Evolutionary conservation across 2,888 invertebrate genomes (phyloP).

Genomic region (Cheilosia pagana): DNA sequence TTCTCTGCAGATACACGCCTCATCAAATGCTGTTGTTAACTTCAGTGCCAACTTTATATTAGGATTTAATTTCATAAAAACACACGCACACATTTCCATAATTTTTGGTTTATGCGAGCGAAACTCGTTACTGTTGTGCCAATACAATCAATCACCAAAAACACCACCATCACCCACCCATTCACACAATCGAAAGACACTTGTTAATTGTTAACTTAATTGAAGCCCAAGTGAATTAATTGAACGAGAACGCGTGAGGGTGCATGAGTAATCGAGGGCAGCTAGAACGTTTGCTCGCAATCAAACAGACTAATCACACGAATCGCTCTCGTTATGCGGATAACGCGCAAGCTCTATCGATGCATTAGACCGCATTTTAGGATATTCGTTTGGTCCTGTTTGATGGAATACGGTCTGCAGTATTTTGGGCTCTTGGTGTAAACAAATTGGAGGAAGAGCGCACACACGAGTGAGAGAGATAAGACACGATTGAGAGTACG

Average conservation of each 20-base stretch:
- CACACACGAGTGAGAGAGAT: neutral
- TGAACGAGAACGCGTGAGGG: conserved; percentile 26
- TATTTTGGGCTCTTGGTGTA: conserved; percentile 49
- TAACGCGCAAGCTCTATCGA: conserved; percentile 45
- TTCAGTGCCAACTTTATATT: conserved; percentile 65
- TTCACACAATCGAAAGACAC: neutral
- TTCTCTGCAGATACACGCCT: conserved; percentile 41
- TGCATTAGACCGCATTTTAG: conserved; percentile 52
- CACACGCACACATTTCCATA: conserved; percentile 7
- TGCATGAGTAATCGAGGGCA: conserved; percentile 26
- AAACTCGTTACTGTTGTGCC: conserved; percentile 31
- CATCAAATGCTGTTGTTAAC: conserved; percentile 38
- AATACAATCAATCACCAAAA: conserved; percentile 28
- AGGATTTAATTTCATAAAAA: conserved; percentile 44
- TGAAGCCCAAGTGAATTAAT: conserved; percentile 40
- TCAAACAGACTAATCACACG: conserved; percentile 8
- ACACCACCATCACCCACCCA: conserved; percentile 8
- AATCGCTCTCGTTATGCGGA: conserved; percentile 60
- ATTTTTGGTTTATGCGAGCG: conserved; percentile 7
- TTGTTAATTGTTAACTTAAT: conserved; percentile 47
- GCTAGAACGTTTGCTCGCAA: conserved; percentile 5
- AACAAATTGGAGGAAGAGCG: neutral
- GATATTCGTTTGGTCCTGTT: conserved; percentile 50
- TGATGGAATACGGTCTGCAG: conserved; percentile 54
- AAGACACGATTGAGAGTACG: neutral